A percentile compares a stretch with the other conserved stretches of the same genome.
These are phyloP conservation scores for Corythornis leucogaster DNA, from an alignment of 2,797 vertebrate genomes.

Conservation along the genomic window DNA sequence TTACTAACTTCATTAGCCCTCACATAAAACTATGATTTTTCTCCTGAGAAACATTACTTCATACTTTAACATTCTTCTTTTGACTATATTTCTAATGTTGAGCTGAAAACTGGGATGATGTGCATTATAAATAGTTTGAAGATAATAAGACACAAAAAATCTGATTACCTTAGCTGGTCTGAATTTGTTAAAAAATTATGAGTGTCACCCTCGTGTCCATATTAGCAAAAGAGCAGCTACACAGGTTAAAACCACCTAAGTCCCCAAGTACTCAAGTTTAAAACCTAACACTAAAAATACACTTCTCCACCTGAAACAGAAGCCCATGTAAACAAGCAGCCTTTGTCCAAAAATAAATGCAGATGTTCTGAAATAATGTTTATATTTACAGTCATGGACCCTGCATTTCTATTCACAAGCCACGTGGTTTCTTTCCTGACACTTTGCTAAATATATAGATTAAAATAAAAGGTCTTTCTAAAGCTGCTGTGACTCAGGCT, in stretches of 20 bases:
- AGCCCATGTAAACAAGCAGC: neutral
- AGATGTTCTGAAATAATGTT: constrained; percentile 23
- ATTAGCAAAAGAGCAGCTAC: neutral
- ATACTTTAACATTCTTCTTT: too few species aligned
- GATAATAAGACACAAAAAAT: neutral
- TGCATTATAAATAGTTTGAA: neutral
- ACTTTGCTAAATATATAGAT: neutral
- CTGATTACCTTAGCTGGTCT: neutral
- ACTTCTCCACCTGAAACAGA: neutral
- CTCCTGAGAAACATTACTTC: neutral
- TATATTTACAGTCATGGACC: neutral
- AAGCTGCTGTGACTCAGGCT: neutral
- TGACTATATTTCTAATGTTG: too few species aligned
- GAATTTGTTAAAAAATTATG: neutral
- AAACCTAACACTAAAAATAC: neutral
- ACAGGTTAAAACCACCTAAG: neutral
- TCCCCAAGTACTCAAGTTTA: neutral
- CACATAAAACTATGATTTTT: neutral
- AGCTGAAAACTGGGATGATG: neutral
- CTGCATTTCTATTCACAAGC: neutral
- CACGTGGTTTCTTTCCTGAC: neutral
- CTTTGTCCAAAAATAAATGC: constrained; percentile 17
- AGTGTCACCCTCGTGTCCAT: neutral
- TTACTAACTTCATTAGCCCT: neutral
- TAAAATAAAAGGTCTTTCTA: neutral